A percentile compares a stretch with the other conserved stretches of the same genome.
These are phyloP conservation scores for Microtus montanus DNA, from an alignment of 2,113 vertebrate genomes.

Conservation along the genomic window DNA sequence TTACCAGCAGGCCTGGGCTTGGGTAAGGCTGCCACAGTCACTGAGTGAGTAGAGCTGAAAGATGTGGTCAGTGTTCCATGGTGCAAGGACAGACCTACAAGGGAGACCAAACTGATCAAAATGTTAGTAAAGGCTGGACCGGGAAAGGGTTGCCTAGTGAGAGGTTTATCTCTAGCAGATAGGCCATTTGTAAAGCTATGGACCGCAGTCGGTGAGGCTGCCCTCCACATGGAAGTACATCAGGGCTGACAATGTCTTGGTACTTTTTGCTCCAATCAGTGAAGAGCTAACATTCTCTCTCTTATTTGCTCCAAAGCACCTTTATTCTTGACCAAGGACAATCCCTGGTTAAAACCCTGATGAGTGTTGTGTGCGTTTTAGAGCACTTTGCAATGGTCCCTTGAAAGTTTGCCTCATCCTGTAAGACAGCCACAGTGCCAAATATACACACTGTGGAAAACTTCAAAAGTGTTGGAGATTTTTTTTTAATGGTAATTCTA, in stretches of 20 bases:
- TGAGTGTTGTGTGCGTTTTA: background rate
- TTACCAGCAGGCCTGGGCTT: background rate
- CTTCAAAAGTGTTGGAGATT: background rate
- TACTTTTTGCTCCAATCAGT: background rate
- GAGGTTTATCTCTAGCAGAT: background rate
- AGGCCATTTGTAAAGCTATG: background rate
- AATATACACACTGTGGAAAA: background rate
- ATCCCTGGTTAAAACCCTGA: background rate
- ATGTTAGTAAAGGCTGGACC: background rate
- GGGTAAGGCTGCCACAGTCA: background rate
- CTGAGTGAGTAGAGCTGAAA: background rate
- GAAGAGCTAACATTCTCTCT: background rate
- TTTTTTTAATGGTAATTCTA: background rate
- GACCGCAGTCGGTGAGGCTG: background rate
- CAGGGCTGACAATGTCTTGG: background rate
- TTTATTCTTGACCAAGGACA: conserved; percentile 17
- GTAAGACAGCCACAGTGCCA: background rate
- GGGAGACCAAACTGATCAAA: background rate
- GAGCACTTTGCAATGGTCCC: background rate
- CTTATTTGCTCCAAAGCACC: background rate
- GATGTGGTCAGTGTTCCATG: background rate
- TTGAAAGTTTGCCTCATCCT: background rate
- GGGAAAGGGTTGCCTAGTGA: background rate
- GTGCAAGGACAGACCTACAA: background rate
- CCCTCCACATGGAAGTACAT: background rate